Evolutionary conservation across 1,140 invertebrate genomes (phyloP), one percentile per base, ranked within the genome.

Genomic region (Apis cerana): DNA sequence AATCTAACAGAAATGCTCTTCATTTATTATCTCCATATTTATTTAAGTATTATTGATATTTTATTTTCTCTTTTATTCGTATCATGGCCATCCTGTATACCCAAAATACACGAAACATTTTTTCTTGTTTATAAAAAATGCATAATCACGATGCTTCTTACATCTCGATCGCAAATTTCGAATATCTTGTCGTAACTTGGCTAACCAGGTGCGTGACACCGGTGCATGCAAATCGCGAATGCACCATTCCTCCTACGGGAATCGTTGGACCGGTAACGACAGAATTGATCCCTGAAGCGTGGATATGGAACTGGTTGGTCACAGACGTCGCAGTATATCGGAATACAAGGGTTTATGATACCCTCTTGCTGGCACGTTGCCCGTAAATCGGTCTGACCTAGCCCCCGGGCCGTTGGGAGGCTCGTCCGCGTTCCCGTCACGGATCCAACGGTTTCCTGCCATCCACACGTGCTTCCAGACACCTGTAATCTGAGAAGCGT

Each of bases 321-420:
- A 71, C 64, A 86, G 70, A 59, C 83, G 67, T 83, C 62, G 68
- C 62, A 69, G 75, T 77, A 80, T 80, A 88, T 88, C 86, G 77
- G 56, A 83, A 72, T 88, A 88, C 87, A 80, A 83, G 83, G 72
- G 84, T 89, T 89, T 86, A 89, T 84, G 84, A 80, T 85, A 61
- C 61, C 82, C 84, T 56, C 77, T 77, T 79, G 86, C 78, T 89
- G 87, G 87, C 86, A 89, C 86, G 82, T 82, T 87, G 86, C 85
- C 86, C 78, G 82, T 88, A 88, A 88, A 88, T 88, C 86, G 86
- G 68, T 33, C 64, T 68, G 72, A 84, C 69, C 69, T 54, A 52
- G 77, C 52, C 27, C 19, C 43, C n/a, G 17, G 3, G 64, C 12
- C 2, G 33, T 48, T 9, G 23, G n/a, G 13, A 15, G 71, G 21